Conservation (phyloP, 1,140 invertebrate species). For the Zophobas atratus region DNA sequence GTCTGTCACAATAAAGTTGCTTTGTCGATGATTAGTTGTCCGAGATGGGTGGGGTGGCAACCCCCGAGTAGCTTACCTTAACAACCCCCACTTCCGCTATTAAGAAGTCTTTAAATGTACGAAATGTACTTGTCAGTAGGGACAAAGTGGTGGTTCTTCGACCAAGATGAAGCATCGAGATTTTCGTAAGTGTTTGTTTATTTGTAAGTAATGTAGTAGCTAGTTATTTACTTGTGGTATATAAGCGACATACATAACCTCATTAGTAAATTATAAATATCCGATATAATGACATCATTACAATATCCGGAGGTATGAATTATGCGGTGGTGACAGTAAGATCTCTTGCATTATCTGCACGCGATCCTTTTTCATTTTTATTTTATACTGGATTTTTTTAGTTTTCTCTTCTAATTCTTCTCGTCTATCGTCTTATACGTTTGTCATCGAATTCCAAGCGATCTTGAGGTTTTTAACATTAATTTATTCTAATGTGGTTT, state of each 20-base stretch:
- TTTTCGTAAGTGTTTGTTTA: conserved; percentile 25
- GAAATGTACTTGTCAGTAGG: not conserved
- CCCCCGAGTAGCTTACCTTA: not conserved
- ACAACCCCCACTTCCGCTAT: conserved; percentile 21
- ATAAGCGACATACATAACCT: conserved; percentile 1
- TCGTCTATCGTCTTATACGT: conserved; percentile 5
- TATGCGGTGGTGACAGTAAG: conserved; percentile 46
- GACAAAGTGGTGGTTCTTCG: conserved; percentile 4
- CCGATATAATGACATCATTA: conserved; percentile 48
- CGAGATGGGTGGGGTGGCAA: not conserved
- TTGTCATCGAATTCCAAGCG: not conserved
- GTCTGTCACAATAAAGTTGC: not conserved
- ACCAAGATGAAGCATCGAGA: not conserved
- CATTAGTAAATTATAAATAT: conserved; percentile 49
- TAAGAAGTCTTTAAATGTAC: conserved; percentile 21
- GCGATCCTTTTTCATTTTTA: conserved; percentile 34
- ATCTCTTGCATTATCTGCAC: conserved; percentile 47
- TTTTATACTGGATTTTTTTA: not conserved
- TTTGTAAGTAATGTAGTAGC: not conserved
- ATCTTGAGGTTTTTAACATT: conserved; percentile 22
- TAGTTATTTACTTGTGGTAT: too few relatives aligned
- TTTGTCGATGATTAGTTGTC: not conserved
- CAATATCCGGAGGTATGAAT: conserved; percentile 49
- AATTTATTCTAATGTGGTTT: conserved; percentile 22
- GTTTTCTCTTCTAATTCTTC: not conserved